Percentiles rank a stretch among this genome's conserved stretches.
Conservation (phyloP, 1,140 invertebrate species). For the Cotesia glomerata region DNA sequence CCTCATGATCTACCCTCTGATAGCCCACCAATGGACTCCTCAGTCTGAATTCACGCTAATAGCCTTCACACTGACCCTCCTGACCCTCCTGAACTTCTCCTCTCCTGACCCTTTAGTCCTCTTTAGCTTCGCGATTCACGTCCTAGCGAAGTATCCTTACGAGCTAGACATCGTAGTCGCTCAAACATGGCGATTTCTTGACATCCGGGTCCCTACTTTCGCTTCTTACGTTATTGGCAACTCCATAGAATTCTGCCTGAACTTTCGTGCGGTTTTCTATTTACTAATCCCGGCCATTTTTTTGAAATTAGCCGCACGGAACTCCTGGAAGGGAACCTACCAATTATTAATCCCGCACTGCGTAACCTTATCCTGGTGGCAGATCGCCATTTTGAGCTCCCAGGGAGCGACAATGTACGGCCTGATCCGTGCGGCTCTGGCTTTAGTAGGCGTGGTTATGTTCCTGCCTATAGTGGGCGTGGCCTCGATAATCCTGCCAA, state of each 20-base stretch:
- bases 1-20: conserved; percentile 77
- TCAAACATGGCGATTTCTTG: conserved; percentile 79
- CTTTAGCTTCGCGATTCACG: conserved; percentile 80
- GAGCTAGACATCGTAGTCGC: conserved; percentile 81
- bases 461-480: conserved; percentile 80
- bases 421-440: conserved; percentile 76
- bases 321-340: conserved; percentile 80
- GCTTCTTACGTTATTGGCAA: conserved; percentile 80
- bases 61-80: conserved; percentile 73
- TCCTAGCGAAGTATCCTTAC: conserved; percentile 84
- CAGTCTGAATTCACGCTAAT: conserved; percentile 83
- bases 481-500: conserved; percentile 74
- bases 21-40: conserved; percentile 78
- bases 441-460: conserved; percentile 76
- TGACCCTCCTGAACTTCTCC: conserved; percentile 76
- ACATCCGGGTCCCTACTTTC: conserved; percentile 80
- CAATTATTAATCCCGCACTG: conserved; percentile 82
- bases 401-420: conserved; percentile 83
- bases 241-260: conserved; percentile 84
- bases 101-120: conserved; percentile 75
- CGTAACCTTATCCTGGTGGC: conserved; percentile 85
- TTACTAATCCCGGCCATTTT: conserved; percentile 77
- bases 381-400: conserved; percentile 79
- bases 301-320: conserved; percentile 73
- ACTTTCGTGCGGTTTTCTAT: conserved; percentile 79